Evolutionary conservation across 1,140 invertebrate species (phyloP).

Genomic region (Medauroidea extradentata): DNA sequence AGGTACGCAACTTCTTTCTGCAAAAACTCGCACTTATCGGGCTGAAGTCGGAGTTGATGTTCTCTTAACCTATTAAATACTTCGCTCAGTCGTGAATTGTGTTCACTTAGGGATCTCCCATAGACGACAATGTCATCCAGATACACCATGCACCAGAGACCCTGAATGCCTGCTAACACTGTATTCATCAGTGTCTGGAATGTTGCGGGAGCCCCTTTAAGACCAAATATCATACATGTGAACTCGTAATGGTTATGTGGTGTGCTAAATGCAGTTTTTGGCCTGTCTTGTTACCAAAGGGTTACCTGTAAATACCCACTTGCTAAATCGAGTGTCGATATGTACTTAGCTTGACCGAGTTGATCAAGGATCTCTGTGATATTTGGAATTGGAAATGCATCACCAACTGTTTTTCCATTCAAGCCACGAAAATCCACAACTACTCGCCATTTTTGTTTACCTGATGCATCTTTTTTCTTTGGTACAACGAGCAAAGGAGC

Average conservation of each 20-base stretch:
- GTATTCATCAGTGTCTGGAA: slow-evolving; percentile 36
- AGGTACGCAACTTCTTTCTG: slow-evolving; percentile 42
- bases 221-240: slow-evolving; percentile 30
- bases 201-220: slow-evolving; percentile 29
- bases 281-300: slow-evolving; percentile 32
- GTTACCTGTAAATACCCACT: slow-evolving; percentile 49
- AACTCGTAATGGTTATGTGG: slow-evolving; percentile 39
- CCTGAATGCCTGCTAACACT: slow-evolving; percentile 33
- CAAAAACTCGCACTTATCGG: slow-evolving; percentile 46
- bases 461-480: slow-evolving; percentile 11
- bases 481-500: slow-evolving; percentile 8
- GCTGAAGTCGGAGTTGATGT: slow-evolving; percentile 43
- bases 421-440: slow-evolving; percentile 40
- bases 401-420: slow-evolving; percentile 37
- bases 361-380: slow-evolving; percentile 43
- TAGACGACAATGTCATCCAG: slow-evolving; percentile 44
- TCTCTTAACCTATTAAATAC: slow-evolving; percentile 39
- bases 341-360: slow-evolving; percentile 38
- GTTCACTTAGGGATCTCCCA: slow-evolving; percentile 33
- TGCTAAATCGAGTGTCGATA: slow-evolving; percentile 43
- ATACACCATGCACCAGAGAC: slow-evolving; percentile 36
- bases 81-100: slow-evolving; percentile 27
- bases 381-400: slow-evolving; percentile 16
- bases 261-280: slow-evolving; percentile 46
- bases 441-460: slow-evolving; percentile 2